A percentile compares a stretch with the other conserved stretches of the same genome.
Evolutionary conservation across 2,113 vertebrate genomes (phyloP).

Genomic region (Empidonax alnorum): DNA sequence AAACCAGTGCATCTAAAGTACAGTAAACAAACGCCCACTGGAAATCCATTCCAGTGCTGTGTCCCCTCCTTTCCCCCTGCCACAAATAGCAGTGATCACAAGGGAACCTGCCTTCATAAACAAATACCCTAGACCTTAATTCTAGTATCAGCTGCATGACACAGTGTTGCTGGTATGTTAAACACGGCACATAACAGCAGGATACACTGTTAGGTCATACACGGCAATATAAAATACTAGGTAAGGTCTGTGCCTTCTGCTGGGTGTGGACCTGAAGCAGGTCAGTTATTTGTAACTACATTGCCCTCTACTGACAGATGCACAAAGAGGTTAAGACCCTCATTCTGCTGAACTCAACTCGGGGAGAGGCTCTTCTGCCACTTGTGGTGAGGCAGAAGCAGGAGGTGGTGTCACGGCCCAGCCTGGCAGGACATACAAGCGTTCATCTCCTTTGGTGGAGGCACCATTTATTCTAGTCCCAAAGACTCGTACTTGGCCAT

Average conservation of each 20-base stretch:
- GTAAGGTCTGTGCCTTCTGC: slow-evolving; percentile 8
- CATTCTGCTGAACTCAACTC: neutral
- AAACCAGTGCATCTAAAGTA: slow-evolving; percentile 48
- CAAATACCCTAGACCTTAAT: slow-evolving; percentile 46
- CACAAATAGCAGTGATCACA: slow-evolving; percentile 40
- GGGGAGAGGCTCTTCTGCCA: neutral
- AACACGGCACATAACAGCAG: slow-evolving; percentile 40
- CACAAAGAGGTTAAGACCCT: slow-evolving; percentile 4
- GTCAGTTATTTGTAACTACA: slow-evolving; percentile 45
- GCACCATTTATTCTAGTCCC: neutral
- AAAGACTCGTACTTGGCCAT: neutral
- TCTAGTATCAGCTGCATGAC: slow-evolving; percentile 49
- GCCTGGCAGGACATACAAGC: neutral
- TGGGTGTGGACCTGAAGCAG: slow-evolving; percentile 34
- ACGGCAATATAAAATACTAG: neutral
- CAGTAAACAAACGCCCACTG: slow-evolving; percentile 67
- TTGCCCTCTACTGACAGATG: slow-evolving; percentile 67
- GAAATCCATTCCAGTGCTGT: slow-evolving; percentile 24
- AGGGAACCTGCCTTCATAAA: slow-evolving; percentile 52
- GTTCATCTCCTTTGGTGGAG: neutral
- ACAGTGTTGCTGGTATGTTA: slow-evolving; percentile 38
- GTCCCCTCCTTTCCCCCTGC: slow-evolving; percentile 22
- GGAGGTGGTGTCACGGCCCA: neutral
- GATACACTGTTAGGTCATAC: slow-evolving; percentile 47
- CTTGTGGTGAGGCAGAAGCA: neutral